Evolutionary conservation across 2,113 vertebrate species (phyloP), one percentile per base, ranked within the genome.

Genomic region (Gulo gulo): DNA sequence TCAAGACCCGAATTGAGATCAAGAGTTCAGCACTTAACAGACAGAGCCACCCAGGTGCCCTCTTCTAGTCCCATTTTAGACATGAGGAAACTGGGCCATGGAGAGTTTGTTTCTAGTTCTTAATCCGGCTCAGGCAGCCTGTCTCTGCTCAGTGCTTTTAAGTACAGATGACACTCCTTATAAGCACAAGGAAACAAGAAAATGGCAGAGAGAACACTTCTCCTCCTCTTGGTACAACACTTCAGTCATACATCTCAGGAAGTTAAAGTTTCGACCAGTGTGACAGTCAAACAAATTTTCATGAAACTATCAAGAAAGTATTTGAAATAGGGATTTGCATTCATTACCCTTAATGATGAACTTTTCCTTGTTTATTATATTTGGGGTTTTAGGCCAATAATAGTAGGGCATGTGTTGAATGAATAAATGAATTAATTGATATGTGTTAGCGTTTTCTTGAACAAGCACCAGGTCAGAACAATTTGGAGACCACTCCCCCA

Each of bases 341-440:
- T 95, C n/a, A 71, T 50, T 84, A n/a, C 87, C 61, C 69, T 74
- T 87, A 94, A 82, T 45, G 34, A 81, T 89, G 36, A 88, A 87
- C 11, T 36, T 90, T 96, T 36, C 69, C 26, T 67, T 87, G 26
- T 65, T 79, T 85, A 61, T 63, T 81, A 80, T 12, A 26, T 50
- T 57, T 36, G 21, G 29, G 12, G 61, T 87, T 42, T 76, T 78
- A 87, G 36, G 36, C 21, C 74, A 95, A 74, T 39, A 87, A 73
- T 50, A 57, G n/a, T 36, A 83, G 21, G 36, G 67, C 26, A 42
- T 31, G 6, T 69, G 67, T 55, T 88, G n/a, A 67, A 39, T 86
- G 76, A 67, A 76, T 47, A 94, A 95, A 79, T 50, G 97, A 95
- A 87, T 39, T 21, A 81, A 94, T 65, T 34, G 67, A 59, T 4